Conservation (phyloP, 2,797 vertebrate species). For the Gymnoscopelus braueri region DNA sequence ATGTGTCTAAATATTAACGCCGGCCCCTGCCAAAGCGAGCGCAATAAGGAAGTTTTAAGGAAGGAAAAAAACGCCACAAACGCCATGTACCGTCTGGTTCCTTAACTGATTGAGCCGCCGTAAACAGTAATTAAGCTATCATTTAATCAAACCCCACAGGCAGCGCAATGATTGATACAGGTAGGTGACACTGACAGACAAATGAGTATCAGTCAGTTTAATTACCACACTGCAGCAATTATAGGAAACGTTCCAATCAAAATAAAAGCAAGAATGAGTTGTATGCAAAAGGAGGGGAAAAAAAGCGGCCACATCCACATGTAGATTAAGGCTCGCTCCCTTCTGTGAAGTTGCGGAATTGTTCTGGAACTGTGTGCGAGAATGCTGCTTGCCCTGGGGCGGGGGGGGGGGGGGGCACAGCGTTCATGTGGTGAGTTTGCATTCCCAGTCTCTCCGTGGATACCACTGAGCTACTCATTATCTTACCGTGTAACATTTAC, state of each 20-base stretch:
- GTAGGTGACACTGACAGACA: constrained; percentile 4
- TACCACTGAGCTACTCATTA: constrained; percentile 13
- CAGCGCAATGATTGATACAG: constrained; percentile 4
- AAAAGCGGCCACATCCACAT: neutral
- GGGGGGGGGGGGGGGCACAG: constrained; percentile 10
- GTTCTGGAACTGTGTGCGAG: neutral
- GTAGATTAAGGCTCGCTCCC: neutral
- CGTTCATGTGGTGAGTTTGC: constrained; percentile 19
- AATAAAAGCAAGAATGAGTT: neutral
- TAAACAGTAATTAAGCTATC: constrained; percentile 40
- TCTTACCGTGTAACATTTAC: neutral
- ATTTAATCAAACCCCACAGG: constrained; percentile 12
- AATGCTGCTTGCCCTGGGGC: constrained; percentile 15
- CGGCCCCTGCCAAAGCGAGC: constrained; percentile 4
- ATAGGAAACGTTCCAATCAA: neutral
- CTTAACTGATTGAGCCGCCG: constrained; percentile 13
- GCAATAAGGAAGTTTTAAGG: neutral
- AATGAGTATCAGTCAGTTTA: neutral
- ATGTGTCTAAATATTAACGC: neutral
- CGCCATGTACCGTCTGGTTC: constrained; percentile 11
- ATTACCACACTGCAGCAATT: neutral
- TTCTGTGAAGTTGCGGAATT: neutral
- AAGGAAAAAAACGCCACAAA: constrained; percentile 3
- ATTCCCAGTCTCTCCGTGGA: constrained; percentile 16
- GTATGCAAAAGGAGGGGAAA: neutral